Conservation (phyloP, 2,888 invertebrate genomes). For the Thysanoteuthis rhombus region DNA sequence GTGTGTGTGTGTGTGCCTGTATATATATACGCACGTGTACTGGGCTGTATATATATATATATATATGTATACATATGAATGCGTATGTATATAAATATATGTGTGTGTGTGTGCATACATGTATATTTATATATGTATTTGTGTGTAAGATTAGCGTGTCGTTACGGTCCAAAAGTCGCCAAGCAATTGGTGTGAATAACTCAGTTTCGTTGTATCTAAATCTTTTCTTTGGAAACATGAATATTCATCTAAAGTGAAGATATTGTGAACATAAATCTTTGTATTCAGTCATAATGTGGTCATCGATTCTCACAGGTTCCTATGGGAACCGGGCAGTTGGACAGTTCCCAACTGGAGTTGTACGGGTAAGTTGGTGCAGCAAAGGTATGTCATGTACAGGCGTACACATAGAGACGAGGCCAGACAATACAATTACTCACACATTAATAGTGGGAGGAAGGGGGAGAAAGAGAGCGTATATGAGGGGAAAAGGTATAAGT, state of each 20-base stretch:
- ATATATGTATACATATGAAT: too few species aligned
- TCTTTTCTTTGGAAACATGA: neutral
- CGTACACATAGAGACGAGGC: too few species aligned
- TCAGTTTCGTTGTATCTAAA: neutral
- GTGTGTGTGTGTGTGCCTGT: too few species aligned
- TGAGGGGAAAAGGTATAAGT: neutral
- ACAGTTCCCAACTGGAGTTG: neutral
- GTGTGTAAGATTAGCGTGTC: neutral
- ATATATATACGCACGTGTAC: too few species aligned
- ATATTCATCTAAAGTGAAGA: neutral
- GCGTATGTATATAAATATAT: neutral
- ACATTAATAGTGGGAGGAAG: neutral
- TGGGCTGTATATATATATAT: too few species aligned
- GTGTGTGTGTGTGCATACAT: neutral
- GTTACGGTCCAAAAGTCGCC: neutral
- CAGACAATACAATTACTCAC: neutral
- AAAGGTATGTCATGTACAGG: neutral
- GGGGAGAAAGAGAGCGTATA: neutral
- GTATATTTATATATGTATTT: neutral
- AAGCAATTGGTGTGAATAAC: constrained; percentile 12
- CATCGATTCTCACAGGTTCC: neutral
- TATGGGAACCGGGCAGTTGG: neutral
- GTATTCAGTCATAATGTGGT: neutral
- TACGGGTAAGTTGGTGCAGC: neutral
- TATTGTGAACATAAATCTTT: neutral